Percentiles rank a stretch among this genome's conserved stretches.
phyloP scores from a whole-genome alignment of 2,113 vertebrate genomes.

The Salvelinus alpinus region DNA sequence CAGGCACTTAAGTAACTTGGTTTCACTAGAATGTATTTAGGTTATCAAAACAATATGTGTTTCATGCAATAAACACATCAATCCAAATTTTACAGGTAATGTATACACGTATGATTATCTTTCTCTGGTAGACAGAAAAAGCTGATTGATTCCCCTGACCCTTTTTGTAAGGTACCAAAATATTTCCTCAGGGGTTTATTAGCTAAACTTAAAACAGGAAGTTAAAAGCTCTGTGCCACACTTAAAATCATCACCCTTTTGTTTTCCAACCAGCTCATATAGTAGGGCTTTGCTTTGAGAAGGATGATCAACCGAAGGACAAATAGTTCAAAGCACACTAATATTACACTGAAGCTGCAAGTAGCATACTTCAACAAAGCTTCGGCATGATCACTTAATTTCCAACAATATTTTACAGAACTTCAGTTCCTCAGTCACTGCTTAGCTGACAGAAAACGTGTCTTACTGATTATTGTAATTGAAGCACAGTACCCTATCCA shows the following conservation, averaged over 20 bases:
- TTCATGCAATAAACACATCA: too few relatives aligned
- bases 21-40: too few relatives aligned
- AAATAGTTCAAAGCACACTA: not conserved
- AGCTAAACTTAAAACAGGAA: not conserved
- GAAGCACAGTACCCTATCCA: not conserved
- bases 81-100: too few relatives aligned
- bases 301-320: not conserved
- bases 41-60: too few relatives aligned
- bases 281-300: not conserved
- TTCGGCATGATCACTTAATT: too few relatives aligned
- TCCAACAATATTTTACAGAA: too few relatives aligned
- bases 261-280: not conserved
- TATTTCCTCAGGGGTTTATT: not conserved
- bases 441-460: too few relatives aligned
- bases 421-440: too few relatives aligned
- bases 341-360: not conserved
- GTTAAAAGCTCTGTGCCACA: not conserved
- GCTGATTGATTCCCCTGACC: not conserved
- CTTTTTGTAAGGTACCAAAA: slow-evolving; percentile 14
- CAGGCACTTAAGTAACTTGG: too few relatives aligned
- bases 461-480: too few relatives aligned
- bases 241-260: too few relatives aligned
- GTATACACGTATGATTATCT: not conserved
- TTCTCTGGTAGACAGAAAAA: not conserved
- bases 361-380: too few relatives aligned